Base-by-base conservation (phyloP, 1,140 invertebrate genomes). In the Calosoma granatense region DNA sequence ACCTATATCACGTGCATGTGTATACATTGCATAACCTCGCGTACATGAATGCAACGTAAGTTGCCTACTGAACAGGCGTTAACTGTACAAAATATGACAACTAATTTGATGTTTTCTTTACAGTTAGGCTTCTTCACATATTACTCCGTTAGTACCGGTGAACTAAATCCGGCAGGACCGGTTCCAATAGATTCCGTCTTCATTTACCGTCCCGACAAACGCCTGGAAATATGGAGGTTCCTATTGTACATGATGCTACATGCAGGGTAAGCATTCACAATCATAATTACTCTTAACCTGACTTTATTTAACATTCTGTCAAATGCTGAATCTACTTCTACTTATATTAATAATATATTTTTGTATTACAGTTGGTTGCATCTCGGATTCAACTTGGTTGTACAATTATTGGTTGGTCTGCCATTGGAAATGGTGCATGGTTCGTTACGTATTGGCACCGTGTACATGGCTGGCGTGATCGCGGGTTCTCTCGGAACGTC, bases 401-500 rank as follows among this genome's bases (percentile, higher is more conserved):
- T 97, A 20, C 94, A 97, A 76, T 74, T 93, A 59, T 72, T 90
- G 58, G 89, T 97, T 60, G 94, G 94, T 39, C 78, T 96, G 59
- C 93, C 94, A 0, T 72, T 97, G 63, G 94, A 97, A 76, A 97
- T 97, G 93, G 92, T 96, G n/a, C 94, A 97, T 71, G 93, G 92
- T 2, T 92, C 88, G 21, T 77, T 85, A 52, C 80, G 94, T 60
- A 92, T 95, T 64, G 89, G 85, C 17, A 83, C 88, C 56, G 90
- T 97, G 55, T 98, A 98, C 74, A 85, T 94, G 76, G 89, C 93
- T 2, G 94, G 94, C 47, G 93, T 97, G 20, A 74, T 95, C 57
- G 92, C 93, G 60, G 92, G 92, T 67, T 96, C 92, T 15, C 74
- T 97, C 59, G 92, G 91, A 52, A 96, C 94, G 47, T 96, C 93